Evolutionary conservation across 2,797 vertebrate genomes (phyloP), one percentile per base, ranked within the genome.

Genomic region (Neomorphus geoffroyi): DNA sequence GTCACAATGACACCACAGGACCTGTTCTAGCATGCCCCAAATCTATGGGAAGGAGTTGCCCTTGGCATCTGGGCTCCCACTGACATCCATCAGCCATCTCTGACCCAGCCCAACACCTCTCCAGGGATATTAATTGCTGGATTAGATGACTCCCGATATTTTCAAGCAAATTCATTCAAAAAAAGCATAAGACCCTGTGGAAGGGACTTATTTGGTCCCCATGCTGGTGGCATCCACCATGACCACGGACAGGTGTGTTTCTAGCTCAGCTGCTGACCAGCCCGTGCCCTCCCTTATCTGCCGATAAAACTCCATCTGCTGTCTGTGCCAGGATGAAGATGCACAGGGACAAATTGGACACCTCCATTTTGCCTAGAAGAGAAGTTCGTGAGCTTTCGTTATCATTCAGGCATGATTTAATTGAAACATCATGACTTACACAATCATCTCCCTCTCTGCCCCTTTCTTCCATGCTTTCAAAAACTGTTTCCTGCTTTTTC

Each of bases 341-440:
- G 51, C 70, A 10, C 74, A n/a, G 50, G 26, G 6, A 45, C 56
- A 71, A 77, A 64, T 3, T 1, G 2, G 48, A 54, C 14, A 13
- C 30, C 53, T 77, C 56, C 60, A 4, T 32, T 39, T 43, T 91
- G 71, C 89, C 91, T 22, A 4, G 78, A 91, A 77, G 67, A 82
- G 2, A 60, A 93, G 81, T 87, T 96, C 91, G 45, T 11, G 84
- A 91, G 73, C 94, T 80, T 58, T 71, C 78, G 65, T 5, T 66
- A 23, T 77, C 67, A 41, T 35, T 85, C 94, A 77, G 75, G 84
- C 18, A 37, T 1, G 10, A 16, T 37, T 54, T 94, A 91, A 95
- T 91, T 82, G 85, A 85, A 96, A 89, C 91, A 93, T 77, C 56
- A 10, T 91, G 92, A 82, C 74, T 95, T 94, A 53, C 79, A 92